Conservation (phyloP, 2,113 vertebrate species). For the Lepidothrix coronata region DNA sequence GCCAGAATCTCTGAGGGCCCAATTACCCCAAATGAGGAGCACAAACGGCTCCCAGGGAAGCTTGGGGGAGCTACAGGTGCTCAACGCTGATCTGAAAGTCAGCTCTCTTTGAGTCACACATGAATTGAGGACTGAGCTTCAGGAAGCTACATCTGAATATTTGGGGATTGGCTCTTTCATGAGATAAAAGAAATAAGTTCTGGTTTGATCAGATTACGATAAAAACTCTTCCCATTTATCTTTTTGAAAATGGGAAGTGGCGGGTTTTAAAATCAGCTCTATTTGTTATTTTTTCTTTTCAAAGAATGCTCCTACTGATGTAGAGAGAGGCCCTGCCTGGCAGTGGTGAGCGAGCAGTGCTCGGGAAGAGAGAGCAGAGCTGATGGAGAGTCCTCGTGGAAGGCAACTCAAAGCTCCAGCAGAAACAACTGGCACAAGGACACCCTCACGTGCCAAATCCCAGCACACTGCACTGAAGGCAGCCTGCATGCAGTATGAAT, state of each 20-base stretch:
- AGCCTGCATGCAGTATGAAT: not conserved
- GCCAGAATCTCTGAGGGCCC: not conserved
- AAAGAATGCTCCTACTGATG: not conserved
- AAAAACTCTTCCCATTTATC: not conserved
- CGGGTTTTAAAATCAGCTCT: not conserved
- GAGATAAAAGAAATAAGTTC: not conserved
- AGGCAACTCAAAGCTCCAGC: not conserved
- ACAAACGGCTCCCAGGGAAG: not conserved
- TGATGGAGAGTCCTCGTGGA: accelerated
- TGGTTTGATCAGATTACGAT: not conserved
- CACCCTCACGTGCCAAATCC: not conserved
- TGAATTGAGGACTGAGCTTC: not conserved
- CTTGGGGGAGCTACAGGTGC: not conserved
- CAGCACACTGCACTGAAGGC: not conserved
- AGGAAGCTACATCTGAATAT: not conserved
- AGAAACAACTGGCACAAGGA: not conserved
- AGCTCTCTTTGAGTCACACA: not conserved
- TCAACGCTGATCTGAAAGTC: not conserved
- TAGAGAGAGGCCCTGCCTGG: not conserved
- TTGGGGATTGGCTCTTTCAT: not conserved
- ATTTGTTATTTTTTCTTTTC: not conserved
- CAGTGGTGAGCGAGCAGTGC: not conserved
- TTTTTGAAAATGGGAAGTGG: not conserved
- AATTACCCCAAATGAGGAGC: not conserved
- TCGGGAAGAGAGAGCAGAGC: not conserved